phyloP scores from a whole-genome alignment of 1,140 invertebrate genomes.

The Microplitis mediator region DNA sequence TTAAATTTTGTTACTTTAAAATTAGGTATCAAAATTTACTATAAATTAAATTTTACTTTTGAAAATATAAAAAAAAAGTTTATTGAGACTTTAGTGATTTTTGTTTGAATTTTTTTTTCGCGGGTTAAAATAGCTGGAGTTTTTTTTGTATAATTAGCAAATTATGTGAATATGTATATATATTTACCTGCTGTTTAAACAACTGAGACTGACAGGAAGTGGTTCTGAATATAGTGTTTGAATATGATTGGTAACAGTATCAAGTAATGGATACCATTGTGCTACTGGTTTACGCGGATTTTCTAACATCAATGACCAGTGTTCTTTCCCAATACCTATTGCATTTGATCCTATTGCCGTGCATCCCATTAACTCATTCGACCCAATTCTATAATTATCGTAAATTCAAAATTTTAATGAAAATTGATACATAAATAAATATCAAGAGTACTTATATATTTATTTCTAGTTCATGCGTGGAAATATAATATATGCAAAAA shows the following conservation, averaged over 20 bases:
- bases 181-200: constrained; percentile 69
- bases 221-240: constrained; percentile 62
- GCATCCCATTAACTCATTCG: constrained; percentile 86
- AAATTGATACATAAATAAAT: background rate
- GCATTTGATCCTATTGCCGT: constrained; percentile 78
- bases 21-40: too few species aligned
- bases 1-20: too few species aligned
- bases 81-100: too few species aligned
- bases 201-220: constrained; percentile 67
- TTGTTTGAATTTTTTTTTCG: too few species aligned
- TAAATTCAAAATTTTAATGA: constrained; percentile 2
- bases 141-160: background rate
- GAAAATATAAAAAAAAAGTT: too few species aligned
- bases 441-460: too few species aligned
- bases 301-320: constrained; percentile 89
- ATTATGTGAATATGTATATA: background rate
- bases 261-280: constrained; percentile 83
- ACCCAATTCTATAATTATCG: constrained; percentile 74
- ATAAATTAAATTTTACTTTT: too few species aligned
- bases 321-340: constrained; percentile 81
- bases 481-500: too few species aligned
- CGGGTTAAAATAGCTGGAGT: too few species aligned
- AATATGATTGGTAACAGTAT: constrained; percentile 69
- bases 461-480: too few species aligned
- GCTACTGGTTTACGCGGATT: constrained; percentile 83